A percentile compares a stretch with the other conserved stretches of the same genome.
These are phyloP conservation scores for Thamnophis elegans DNA, from an alignment of 2,797 vertebrate genomes.

Conservation along the genomic window DNA sequence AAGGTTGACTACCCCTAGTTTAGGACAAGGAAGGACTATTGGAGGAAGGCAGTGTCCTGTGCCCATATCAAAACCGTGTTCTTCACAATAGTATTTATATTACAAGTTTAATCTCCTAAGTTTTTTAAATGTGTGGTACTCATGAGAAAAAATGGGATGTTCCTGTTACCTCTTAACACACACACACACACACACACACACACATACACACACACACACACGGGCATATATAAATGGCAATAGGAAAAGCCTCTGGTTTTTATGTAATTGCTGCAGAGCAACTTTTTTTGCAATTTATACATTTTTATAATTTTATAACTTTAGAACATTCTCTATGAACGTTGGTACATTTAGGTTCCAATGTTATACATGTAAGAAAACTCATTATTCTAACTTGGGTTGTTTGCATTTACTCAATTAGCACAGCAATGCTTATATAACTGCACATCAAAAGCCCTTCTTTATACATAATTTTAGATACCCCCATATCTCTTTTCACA, in stretches of 20 bases:
- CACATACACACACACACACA: background rate
- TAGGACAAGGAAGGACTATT: background rate
- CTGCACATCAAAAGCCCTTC: conserved; percentile 47
- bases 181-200: too few species aligned
- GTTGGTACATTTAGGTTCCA: background rate
- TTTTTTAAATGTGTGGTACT: background rate
- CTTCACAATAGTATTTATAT: background rate
- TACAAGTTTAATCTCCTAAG: background rate
- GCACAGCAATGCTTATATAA: conserved; percentile 11
- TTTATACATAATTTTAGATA: conserved; percentile 59
- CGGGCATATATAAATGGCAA: conserved; percentile 38
- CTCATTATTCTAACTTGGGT: background rate
- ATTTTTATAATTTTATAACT: background rate
- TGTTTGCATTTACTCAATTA: background rate
- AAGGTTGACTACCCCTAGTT: too few species aligned
- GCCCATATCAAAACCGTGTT: background rate
- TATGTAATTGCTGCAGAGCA: conserved; percentile 60
- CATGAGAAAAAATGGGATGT: background rate
- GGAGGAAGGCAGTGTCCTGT: background rate
- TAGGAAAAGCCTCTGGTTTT: conserved; percentile 9
- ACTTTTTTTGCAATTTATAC: conserved; percentile 50
- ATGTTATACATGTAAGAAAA: conserved; percentile 22
- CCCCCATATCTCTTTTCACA: conserved; percentile 32
- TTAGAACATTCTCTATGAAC: background rate
- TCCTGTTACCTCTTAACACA: background rate